Percentiles rank a stretch among this genome's conserved stretches.
Conservation (phyloP, 37 sponge, comb jelly and placozoan genomes). For the Cladorhizidae sp. region DNA sequence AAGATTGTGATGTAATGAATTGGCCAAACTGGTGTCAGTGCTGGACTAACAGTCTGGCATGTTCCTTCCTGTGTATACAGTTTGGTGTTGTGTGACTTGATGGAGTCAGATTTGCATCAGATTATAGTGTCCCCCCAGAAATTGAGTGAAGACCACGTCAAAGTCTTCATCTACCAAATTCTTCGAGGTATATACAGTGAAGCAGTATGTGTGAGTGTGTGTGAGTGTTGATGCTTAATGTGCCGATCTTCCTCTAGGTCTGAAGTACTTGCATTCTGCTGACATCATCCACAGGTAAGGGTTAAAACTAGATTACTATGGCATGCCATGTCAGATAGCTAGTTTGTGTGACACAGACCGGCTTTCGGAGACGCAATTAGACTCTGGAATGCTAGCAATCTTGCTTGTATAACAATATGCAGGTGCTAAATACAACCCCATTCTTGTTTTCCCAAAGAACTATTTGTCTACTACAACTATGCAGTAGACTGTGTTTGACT, state of each 20-base stretch:
- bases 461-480: too few species aligned
- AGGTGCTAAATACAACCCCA: too few species aligned
- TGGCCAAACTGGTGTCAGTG: not conserved
- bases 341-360: too few species aligned
- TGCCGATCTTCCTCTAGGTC: conserved; percentile 50
- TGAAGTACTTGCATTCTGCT: conserved; percentile 89
- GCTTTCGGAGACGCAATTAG: too few species aligned
- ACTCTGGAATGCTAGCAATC: too few species aligned
- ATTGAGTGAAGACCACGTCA: conserved; percentile 83
- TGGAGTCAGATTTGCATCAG: conserved; percentile 88
- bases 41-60: not conserved
- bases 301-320: too few species aligned
- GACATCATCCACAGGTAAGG: conserved; percentile 75
- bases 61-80: conserved; percentile 36
- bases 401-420: too few species aligned
- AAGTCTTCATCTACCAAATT: conserved; percentile 87
- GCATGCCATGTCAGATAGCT: too few species aligned
- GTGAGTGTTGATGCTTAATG: not conserved
- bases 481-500: too few species aligned
- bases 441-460: too few species aligned
- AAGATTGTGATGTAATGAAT: not conserved
- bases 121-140: conserved; percentile 79
- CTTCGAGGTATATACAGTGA: conserved; percentile 83
- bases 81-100: conserved; percentile 74
- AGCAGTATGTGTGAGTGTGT: not conserved